Evolutionary conservation across 2,888 invertebrate species (phyloP).

Genomic region (Mechanitis messenoides): DNA sequence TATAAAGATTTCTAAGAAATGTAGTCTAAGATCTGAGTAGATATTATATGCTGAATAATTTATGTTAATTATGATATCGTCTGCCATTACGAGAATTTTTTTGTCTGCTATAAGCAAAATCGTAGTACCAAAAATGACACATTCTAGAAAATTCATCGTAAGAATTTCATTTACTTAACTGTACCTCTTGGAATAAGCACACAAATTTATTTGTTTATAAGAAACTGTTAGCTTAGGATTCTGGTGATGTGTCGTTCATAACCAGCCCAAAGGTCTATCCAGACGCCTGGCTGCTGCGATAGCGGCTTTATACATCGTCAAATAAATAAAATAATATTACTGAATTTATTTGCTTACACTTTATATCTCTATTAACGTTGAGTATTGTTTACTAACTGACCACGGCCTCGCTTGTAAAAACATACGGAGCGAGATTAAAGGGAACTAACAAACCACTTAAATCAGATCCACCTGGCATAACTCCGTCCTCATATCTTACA

Average conservation of each 20-base stretch:
- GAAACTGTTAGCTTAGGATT: conserved; percentile 50
- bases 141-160: conserved; percentile 50
- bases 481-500: conserved; percentile 21
- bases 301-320: conserved; percentile 57
- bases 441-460: conserved; percentile 47
- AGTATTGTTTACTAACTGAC: conserved; percentile 69
- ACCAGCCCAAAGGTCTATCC: conserved; percentile 36
- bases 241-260: conserved; percentile 36
- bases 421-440: conserved; percentile 70
- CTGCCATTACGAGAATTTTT: conserved; percentile 53
- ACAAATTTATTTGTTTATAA: conserved; percentile 32
- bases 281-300: conserved; percentile 50
- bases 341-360: conserved; percentile 55
- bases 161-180: conserved; percentile 42
- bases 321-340: conserved; percentile 57
- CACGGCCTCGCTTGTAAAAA: conserved; percentile 68
- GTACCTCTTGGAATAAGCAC: conserved; percentile 30
- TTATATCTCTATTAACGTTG: conserved; percentile 74
- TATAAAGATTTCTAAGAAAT: conserved; percentile 30
- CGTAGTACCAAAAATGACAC: conserved; percentile 47
- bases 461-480: conserved; percentile 36
- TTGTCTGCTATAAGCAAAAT: conserved; percentile 48
- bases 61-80: conserved; percentile 44
- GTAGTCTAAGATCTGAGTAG: conserved; percentile 58
- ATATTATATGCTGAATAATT: conserved; percentile 60